Evolutionary conservation across 2,888 invertebrate species (phyloP), one percentile per base, ranked within the genome.

Genomic region (Ganaspis brasiliensis): DNA sequence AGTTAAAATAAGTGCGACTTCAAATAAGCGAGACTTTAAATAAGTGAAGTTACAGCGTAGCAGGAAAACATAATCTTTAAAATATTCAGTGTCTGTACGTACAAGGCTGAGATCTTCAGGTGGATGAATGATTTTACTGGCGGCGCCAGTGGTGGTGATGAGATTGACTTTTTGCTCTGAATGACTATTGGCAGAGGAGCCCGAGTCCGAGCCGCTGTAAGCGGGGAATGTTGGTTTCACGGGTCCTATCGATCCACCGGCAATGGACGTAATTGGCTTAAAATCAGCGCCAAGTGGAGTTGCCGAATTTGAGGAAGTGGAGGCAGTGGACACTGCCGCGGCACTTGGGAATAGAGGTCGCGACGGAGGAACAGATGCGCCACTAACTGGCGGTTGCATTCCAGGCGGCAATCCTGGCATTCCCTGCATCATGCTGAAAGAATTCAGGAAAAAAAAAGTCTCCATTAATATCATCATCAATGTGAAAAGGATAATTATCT

Each of bases 101-200:
- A 93, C 94, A 91, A 95, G 87, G 37, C 98, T 98, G 73, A 98
- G 95, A 91, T 98, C 98, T 91, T 98, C 98, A 0, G 97, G 95
- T 0, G 98, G 98, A 92, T 98, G 98, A 84, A 98, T 94, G 75
- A 98, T 98, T 92, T 96, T 96, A 87, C 97, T 96, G 52, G 96
- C 95, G 6, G 97, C 96, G 57, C 97, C 96, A 6, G 96, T 95
- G n/a, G 96, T 94, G 14, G 95, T 95, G 72, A 96, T 96, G 9
- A 95, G 93, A 79, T 92, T 92, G 31, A 92, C 91, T 85, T 92
- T 92, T 35, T 91, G 89, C 72, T 92, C 92, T 1, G 93, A 92
- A 80, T 92, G 93, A 86, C 93, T 93, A 79, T 92, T 92, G 45
- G 89, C 85, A 71, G 91, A 91, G 8, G 79, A 81, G 21, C 81